Conservation (phyloP, 2,888 invertebrate species). For the Poecilobothrus nobilitatus region DNA sequence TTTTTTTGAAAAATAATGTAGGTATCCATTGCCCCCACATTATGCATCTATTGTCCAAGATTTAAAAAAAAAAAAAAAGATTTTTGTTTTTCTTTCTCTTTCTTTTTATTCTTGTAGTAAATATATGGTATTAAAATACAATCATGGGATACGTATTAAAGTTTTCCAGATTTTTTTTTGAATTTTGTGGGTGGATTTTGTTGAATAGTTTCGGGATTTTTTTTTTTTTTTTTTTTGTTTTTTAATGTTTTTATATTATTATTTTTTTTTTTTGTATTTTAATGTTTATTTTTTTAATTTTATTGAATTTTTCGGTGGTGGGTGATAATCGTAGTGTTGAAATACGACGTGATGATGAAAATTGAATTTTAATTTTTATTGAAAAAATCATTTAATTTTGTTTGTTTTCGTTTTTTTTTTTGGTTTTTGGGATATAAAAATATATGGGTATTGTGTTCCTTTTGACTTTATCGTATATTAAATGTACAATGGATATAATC, state of each 20-base stretch:
- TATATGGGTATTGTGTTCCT: too few species aligned
- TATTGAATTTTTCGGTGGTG: not conserved
- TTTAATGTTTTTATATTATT: too few species aligned
- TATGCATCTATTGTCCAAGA: slow-evolving; percentile 4
- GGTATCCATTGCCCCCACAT: slow-evolving; percentile 3
- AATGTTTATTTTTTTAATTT: too few species aligned
- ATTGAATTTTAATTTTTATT: not conserved
- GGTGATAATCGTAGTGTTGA: not conserved
- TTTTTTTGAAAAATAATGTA: not conserved
- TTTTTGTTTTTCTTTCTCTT: slow-evolving; percentile 9
- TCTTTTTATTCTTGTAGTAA: not conserved
- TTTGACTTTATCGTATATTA: too few species aligned
- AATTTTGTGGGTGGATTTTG: not conserved
- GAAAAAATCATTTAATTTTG: too few species aligned
- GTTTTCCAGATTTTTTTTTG: not conserved
- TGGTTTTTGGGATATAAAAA: too few species aligned
- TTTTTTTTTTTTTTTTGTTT: too few species aligned
- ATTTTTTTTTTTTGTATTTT: too few species aligned
- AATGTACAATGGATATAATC: too few species aligned
- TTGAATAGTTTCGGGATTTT: not conserved
- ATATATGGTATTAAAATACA: not conserved
- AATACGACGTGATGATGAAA: not conserved
- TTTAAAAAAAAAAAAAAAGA: not conserved
- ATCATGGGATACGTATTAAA: not conserved
- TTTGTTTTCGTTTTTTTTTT: too few species aligned